Percentiles rank a stretch among this genome's conserved stretches.
Evolutionary conservation across 2,797 vertebrate genomes (phyloP).

Genomic region (Mionectes olivaceus): DNA sequence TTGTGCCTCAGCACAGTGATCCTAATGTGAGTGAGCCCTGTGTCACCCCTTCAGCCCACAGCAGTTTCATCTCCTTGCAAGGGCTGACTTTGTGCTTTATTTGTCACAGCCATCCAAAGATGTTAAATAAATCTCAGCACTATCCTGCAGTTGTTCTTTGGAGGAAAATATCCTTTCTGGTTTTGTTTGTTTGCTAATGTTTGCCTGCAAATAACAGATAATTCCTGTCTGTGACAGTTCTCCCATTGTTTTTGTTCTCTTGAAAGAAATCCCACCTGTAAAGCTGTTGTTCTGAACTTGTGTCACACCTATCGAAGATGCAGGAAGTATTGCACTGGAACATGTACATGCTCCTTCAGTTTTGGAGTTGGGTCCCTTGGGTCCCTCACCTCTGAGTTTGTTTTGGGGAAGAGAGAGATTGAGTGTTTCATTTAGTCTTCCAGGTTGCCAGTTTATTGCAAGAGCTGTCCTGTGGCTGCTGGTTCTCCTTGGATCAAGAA

Average conservation of each 20-base stretch:
- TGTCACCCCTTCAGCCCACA: neutral
- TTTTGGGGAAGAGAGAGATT: neutral
- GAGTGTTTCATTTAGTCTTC: rapidly evolving
- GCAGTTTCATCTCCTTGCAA: neutral
- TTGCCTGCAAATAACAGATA: neutral
- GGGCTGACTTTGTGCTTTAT: neutral
- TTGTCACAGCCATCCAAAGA: rapidly evolving
- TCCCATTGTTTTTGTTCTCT: neutral
- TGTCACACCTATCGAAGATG: rapidly evolving
- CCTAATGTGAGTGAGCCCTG: rapidly evolving
- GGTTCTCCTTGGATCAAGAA: neutral
- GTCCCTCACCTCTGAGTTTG: neutral
- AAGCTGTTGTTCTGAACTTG: neutral
- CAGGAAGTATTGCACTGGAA: neutral
- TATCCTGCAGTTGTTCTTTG: neutral
- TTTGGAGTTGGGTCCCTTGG: neutral
- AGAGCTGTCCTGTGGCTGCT: rapidly evolving
- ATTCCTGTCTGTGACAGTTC: neutral
- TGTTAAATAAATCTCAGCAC: neutral
- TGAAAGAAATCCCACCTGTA: neutral
- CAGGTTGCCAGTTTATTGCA: rapidly evolving
- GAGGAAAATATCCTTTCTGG: neutral
- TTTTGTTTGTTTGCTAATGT: neutral
- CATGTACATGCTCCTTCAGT: rapidly evolving
- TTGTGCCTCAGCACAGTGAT: rapidly evolving